Base-by-base conservation (phyloP, 64 coral and sea anemone species). In the Stichodactyla mertensii region DNA sequence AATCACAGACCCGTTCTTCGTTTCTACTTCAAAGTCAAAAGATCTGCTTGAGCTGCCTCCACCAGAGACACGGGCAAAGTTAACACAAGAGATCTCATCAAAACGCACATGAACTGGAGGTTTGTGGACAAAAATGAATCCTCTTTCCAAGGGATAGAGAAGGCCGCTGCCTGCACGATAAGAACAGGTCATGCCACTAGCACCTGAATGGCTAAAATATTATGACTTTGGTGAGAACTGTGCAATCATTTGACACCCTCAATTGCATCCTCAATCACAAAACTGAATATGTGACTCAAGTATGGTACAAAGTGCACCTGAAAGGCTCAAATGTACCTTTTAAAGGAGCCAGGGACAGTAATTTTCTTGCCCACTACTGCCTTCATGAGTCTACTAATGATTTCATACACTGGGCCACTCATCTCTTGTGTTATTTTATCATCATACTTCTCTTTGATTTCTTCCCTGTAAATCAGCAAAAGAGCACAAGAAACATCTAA, bases 21-120 rank as follows among this genome's bases (percentile, higher is more conserved):
- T 92, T 74, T 99, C 93, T 64, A 99, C 83, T 22, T 99, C 97
- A 91, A 99, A 99, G 86, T 99, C 97, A 91, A 99, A 99, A 56
- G 97, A 99, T 45, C 97, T 87, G 85, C 97, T 99, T 55, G 92
- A 90, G 4, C 97, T 92, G 22, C 90, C 97, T 31, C 93, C 97
- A 19, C 97, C 93, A 69, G 91, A 86, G 2, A 99, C 97, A 74
- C 97, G 97, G 55, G 97, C 97, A 90, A 99, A 99, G 66, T 99
- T 99, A 14, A 99, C 97, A 58, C 86, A 83, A 55, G 97, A 89
- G 20, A 99, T 95, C 57, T 99, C 97, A 62, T 99, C 97, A 88
- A 99, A 99, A 15, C 97, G 91, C 3, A 95, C 88, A 79, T 99
- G 93, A 9, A 99, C 89, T 10, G 97, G 97, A 28, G 97, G 97